A percentile compares a stretch with the other conserved stretches of the same genome.
Evolutionary conservation across 1,140 invertebrate genomes (phyloP).

Genomic region (Drosophila watanabei): DNA sequence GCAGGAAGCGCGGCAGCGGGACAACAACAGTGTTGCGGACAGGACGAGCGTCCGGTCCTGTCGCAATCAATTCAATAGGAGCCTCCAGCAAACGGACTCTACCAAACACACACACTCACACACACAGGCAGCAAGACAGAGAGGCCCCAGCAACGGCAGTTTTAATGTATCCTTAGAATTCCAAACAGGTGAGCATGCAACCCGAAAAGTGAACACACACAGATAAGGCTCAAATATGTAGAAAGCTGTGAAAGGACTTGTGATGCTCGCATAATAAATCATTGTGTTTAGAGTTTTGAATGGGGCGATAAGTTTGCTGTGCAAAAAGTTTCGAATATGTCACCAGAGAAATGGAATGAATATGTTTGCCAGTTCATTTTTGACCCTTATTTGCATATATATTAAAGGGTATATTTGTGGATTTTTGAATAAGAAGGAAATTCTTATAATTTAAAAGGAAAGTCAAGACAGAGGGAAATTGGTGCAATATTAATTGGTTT

Average conservation of each 20-base stretch:
- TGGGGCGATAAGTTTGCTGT: slow-evolving; percentile 26
- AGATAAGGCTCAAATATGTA: slow-evolving; percentile 38
- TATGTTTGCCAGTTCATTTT: not conserved
- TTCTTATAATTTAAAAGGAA: not conserved
- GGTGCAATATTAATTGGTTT: not conserved
- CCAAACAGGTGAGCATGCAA: slow-evolving; percentile 76
- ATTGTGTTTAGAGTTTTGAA: slow-evolving; percentile 38
- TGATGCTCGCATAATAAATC: slow-evolving; percentile 34
- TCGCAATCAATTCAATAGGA: slow-evolving; percentile 67
- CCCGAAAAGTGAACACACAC: slow-evolving; percentile 45
- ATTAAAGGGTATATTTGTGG: not conserved
- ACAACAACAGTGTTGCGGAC: slow-evolving; percentile 50
- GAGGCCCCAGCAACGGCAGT: slow-evolving; percentile 53
- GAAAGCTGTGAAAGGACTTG: slow-evolving; percentile 26
- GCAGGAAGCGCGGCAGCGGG: slow-evolving; percentile 67
- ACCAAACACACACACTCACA: slow-evolving; percentile 21
- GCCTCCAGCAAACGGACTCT: slow-evolving; percentile 59
- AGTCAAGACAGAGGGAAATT: too few relatives aligned
- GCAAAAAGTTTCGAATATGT: slow-evolving; percentile 19
- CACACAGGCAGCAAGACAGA: slow-evolving; percentile 20
- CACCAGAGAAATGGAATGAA: not conserved
- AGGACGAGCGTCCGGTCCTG: slow-evolving; percentile 61
- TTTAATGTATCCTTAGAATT: slow-evolving; percentile 85
- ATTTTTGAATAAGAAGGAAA: not conserved
- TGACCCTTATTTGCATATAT: too few relatives aligned